Evolutionary conservation across 2,888 invertebrate genomes (phyloP).

Genomic region (Odontocerum albicorne): DNA sequence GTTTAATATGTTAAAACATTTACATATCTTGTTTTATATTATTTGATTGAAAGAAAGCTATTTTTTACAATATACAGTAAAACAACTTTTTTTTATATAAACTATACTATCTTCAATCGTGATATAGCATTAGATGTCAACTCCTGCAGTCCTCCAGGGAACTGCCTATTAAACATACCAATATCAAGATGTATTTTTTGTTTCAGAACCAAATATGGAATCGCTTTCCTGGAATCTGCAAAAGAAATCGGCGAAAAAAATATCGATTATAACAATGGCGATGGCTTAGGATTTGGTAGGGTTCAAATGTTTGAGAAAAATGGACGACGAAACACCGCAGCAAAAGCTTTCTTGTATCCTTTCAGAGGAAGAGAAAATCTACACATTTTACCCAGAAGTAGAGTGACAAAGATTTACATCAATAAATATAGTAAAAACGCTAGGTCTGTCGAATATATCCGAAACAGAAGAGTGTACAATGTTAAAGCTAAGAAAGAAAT

Average conservation of each 20-base stretch:
- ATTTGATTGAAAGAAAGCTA: no score
- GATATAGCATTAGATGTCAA: no score
- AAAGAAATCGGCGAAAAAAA: slow-evolving; percentile 66
- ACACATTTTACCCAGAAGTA: slow-evolving; percentile 64
- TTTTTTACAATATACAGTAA: no score
- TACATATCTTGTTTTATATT: no score
- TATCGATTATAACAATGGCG: slow-evolving; percentile 68
- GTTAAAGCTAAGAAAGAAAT: slow-evolving; percentile 75
- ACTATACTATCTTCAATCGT: no score
- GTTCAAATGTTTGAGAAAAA: slow-evolving; percentile 62
- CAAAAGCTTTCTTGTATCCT: slow-evolving; percentile 64
- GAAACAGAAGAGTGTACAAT: slow-evolving; percentile 51
- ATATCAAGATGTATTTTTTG: no score
- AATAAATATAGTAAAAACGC: slow-evolving; percentile 63
- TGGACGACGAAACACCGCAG: slow-evolving; percentile 67
- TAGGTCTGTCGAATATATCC: slow-evolving; percentile 67
- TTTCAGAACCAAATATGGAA: slow-evolving; percentile 47
- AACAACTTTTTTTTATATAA: no score
- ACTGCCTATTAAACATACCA: no score
- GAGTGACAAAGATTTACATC: slow-evolving; percentile 68
- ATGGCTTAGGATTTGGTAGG: slow-evolving; percentile 65
- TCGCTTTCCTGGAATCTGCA: slow-evolving; percentile 62
- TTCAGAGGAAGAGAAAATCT: slow-evolving; percentile 65
- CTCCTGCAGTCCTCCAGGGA: no score
- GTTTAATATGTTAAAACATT: no score